Conservation (phyloP, 2,113 vertebrate genomes). For the Lanius collurio region DNA sequence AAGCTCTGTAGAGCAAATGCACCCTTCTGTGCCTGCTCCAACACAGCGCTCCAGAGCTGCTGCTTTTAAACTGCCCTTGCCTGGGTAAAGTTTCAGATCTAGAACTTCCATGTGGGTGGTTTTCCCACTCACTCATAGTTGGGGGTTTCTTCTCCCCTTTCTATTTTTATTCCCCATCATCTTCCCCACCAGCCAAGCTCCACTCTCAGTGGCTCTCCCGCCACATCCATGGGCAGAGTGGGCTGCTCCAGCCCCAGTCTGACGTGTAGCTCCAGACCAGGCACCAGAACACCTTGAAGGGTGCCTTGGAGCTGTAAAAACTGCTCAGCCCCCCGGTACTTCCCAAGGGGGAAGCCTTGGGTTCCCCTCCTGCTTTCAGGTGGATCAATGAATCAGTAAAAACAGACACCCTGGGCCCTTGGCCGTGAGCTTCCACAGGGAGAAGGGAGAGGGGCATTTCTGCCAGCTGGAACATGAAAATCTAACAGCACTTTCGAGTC, state of each 20-base stretch:
- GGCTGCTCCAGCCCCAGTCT: neutral
- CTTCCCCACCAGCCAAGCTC: neutral
- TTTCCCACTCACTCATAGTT: neutral
- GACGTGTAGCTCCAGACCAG: rapidly evolving
- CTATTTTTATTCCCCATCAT: neutral
- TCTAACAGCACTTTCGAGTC: rapidly evolving
- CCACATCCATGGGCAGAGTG: rapidly evolving
- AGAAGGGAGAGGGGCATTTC: neutral
- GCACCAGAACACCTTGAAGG: neutral
- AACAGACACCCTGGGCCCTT: neutral
- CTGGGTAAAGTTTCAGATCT: neutral
- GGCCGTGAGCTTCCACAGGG: neutral
- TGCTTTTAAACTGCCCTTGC: neutral
- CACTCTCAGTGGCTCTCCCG: neutral
- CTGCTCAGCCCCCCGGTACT: neutral
- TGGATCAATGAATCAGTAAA: rapidly evolving
- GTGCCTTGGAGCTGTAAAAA: neutral
- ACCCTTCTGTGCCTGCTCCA: neutral
- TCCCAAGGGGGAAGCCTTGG: rapidly evolving
- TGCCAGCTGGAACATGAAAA: neutral
- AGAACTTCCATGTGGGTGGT: neutral
- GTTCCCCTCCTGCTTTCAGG: neutral
- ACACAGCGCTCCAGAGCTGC: neutral
- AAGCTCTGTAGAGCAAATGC: neutral
- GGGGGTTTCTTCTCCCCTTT: neutral